These are phyloP conservation scores for Bradypus variegatus DNA, from an alignment of 2,797 vertebrate genomes.

Conservation along the genomic window DNA sequence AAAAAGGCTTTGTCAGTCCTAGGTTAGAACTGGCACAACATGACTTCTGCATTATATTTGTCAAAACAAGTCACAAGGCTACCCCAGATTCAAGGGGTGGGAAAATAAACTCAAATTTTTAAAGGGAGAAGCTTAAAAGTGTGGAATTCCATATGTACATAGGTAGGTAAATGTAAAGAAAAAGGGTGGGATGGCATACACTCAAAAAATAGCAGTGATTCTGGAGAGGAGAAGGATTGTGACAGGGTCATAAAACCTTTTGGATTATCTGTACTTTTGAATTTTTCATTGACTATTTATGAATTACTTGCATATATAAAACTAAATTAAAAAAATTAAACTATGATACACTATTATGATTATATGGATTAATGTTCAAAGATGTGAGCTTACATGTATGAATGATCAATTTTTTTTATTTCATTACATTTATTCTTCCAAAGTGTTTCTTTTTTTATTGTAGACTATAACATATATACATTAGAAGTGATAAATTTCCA, in stretches of 20 bases:
- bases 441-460: not conserved
- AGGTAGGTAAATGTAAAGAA: not conserved
- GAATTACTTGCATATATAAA: conserved; percentile 4
- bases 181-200: not conserved
- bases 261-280: not conserved
- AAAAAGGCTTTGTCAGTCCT: not conserved
- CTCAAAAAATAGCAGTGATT: not conserved
- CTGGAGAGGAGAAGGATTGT: not conserved
- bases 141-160: not conserved
- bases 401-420: not conserved
- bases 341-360: not conserved
- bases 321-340: not conserved
- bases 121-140: not conserved
- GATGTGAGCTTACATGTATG: not conserved
- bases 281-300: not conserved
- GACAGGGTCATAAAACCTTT: not conserved
- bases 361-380: not conserved
- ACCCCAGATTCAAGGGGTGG: not conserved
- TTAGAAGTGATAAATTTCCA: too few species aligned
- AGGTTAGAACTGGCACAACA: not conserved
- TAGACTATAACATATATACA: too few species aligned
- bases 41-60: not conserved
- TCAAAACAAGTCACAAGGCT: not conserved
- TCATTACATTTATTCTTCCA: not conserved
- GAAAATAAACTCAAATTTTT: not conserved